Percentiles rank a stretch among this genome's conserved stretches.
Evolutionary conservation across 2,113 vertebrate genomes (phyloP).

Genomic region (Zosterops borbonicus): DNA sequence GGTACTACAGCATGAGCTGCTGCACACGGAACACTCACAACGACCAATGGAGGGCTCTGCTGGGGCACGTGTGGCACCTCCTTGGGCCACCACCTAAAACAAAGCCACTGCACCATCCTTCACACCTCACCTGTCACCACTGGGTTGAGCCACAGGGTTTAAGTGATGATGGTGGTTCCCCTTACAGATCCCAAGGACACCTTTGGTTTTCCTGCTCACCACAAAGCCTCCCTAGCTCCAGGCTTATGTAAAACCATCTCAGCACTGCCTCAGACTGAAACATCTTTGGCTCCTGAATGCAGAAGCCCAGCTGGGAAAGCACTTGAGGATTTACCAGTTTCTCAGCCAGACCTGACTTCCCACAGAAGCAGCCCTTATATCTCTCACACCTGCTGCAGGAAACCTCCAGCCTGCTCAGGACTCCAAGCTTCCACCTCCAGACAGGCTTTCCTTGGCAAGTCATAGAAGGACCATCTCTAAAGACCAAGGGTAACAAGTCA

Average conservation of each 20-base stretch:
- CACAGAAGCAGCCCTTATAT: neutral
- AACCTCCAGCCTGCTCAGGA: neutral
- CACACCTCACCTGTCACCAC: rapidly evolving
- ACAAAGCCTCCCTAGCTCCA: neutral
- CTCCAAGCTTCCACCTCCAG: neutral
- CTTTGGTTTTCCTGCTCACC: neutral
- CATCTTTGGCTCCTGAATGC: neutral
- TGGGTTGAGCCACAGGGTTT: neutral
- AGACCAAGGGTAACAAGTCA: neutral
- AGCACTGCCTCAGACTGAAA: neutral
- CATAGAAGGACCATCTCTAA: neutral
- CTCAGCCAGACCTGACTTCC: neutral
- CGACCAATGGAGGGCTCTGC: neutral
- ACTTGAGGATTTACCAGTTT: neutral
- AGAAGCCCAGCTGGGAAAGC: neutral
- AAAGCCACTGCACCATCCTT: neutral
- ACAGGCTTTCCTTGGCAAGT: neutral
- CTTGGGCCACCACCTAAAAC: neutral
- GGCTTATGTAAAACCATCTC: neutral
- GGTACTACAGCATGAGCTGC: rapidly evolving
- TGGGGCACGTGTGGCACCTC: rapidly evolving
- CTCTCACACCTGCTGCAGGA: neutral
- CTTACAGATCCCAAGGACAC: neutral
- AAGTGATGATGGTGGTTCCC: no score
- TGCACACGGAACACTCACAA: rapidly evolving